Evolutionary conservation across 2,797 vertebrate genomes (phyloP).

Genomic region (Threskiornis aethiopicus): DNA sequence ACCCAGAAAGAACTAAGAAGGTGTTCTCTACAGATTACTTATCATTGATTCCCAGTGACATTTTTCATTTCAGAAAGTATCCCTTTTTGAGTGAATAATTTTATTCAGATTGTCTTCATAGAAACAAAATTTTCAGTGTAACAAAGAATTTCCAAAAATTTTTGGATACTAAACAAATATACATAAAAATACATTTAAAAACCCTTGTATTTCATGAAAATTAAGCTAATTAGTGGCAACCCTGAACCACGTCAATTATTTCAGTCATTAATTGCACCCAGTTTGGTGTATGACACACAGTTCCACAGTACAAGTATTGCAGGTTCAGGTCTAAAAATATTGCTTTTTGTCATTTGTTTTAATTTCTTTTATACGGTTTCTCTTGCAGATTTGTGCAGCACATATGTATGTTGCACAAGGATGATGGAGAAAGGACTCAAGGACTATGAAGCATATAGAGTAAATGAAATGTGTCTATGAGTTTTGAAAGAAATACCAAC

Average conservation of each 20-base stretch:
- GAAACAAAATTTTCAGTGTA: not conserved
- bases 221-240: not conserved
- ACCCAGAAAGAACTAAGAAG: not conserved
- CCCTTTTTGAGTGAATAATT: not conserved
- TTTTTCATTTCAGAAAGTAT: not conserved
- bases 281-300: not conserved
- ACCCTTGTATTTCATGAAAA: not conserved
- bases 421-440: not conserved
- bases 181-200: not conserved
- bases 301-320: not conserved
- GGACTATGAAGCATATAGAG: not conserved
- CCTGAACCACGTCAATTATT: not conserved
- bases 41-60: fast-evolving
- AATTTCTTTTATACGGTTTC: not conserved
- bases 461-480: not conserved
- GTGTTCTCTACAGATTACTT: not conserved
- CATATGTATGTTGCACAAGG: not conserved
- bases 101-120: not conserved
- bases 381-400: not conserved
- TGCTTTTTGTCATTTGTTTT: not conserved
- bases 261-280: not conserved
- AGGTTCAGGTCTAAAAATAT: not conserved
- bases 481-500: not conserved
- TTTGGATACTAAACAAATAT: not conserved
- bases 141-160: not conserved